These are phyloP conservation scores for Mustelus asterias DNA, from an alignment of 2,113 vertebrate species.

Conservation along the genomic window DNA sequence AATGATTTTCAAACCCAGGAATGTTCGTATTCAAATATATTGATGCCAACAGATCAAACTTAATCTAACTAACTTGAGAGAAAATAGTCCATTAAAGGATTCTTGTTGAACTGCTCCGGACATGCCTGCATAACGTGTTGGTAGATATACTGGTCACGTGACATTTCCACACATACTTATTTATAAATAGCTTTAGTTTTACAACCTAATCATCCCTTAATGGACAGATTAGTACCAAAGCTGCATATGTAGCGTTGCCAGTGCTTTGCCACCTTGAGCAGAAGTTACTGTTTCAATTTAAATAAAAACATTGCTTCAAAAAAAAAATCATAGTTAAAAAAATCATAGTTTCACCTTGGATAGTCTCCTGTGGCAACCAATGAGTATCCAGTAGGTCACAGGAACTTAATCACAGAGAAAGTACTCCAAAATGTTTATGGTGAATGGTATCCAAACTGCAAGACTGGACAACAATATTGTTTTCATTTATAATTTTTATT, in stretches of 20 bases:
- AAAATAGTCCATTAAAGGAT: neutral
- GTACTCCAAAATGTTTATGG: neutral
- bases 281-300: neutral
- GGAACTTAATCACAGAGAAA: neutral
- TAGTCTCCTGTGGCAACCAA: neutral
- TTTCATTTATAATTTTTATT: constrained; percentile 59
- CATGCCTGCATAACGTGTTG: neutral
- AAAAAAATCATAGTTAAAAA: neutral
- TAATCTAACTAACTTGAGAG: neutral
- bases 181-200: neutral
- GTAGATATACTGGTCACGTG: neutral
- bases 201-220: neutral
- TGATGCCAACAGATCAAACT: neutral
- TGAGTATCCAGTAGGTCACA: too few species aligned
- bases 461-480: neutral
- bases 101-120: neutral
- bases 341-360: neutral
- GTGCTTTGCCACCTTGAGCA: neutral
- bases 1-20: neutral
- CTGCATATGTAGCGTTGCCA: neutral
- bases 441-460: neutral
- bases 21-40: neutral
- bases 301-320: too few species aligned
- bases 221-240: neutral
- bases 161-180: neutral